A percentile compares a stretch with the other conserved stretches of the same genome.
phyloP scores from a whole-genome alignment of 2,797 vertebrate genomes.

The Allobates femoralis region DNA sequence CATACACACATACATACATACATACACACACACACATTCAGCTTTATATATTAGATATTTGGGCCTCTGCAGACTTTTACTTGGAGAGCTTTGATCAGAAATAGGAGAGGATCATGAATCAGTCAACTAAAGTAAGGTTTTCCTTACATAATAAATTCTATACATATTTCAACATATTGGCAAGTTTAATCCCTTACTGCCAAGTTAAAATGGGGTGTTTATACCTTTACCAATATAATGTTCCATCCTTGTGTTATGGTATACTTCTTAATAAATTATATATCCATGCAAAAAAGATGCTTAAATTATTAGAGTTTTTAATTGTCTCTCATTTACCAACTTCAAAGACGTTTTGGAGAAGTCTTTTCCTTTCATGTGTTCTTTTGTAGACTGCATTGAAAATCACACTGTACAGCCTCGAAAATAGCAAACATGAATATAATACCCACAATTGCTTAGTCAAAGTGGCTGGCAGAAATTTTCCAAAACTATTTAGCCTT shows the following conservation, averaged over 20 bases:
- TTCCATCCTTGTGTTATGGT: neutral
- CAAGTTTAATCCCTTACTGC: neutral
- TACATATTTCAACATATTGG: neutral
- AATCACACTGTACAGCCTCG: neutral
- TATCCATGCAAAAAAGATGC: neutral
- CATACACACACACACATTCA: too few species aligned
- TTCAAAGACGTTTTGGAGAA: conserved; percentile 26
- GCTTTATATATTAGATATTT: too few species aligned
- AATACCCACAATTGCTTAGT: neutral
- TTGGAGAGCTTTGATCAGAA: neutral
- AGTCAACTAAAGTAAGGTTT: neutral
- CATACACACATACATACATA: too few species aligned
- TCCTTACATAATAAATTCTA: neutral
- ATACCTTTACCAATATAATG: neutral
- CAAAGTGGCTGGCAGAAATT: neutral
- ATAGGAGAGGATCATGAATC: neutral
- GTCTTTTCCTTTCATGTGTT: conserved; percentile 25
- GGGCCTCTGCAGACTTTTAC: neutral
- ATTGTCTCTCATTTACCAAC: conserved; percentile 18
- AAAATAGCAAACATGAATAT: neutral
- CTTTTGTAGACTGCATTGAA: conserved; percentile 31
- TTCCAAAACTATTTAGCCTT: neutral
- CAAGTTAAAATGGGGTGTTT: neutral
- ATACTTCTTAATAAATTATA: neutral
- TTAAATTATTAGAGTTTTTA: neutral